Percentiles rank a stretch among this genome's conserved stretches.
These are phyloP conservation scores for Ichneumoninae sp. DNA, from an alignment of 2,888 invertebrate species.

Conservation along the genomic window DNA sequence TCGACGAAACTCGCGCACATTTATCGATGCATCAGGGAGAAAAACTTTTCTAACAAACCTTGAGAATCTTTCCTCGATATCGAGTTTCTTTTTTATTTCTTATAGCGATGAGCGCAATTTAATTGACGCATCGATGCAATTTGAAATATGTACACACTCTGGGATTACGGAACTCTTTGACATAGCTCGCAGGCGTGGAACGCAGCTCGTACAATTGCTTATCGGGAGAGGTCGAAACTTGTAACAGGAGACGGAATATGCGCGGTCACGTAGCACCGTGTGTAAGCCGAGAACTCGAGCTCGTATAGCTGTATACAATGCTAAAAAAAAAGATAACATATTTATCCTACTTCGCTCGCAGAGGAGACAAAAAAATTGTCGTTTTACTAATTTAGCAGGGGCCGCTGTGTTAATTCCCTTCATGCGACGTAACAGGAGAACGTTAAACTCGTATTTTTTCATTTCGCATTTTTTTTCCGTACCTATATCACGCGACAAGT, in stretches of 20 bases:
- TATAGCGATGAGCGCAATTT: not conserved
- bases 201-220: conserved; percentile 31
- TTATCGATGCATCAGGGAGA: not conserved
- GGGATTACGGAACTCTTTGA: conserved; percentile 24
- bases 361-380: conserved; percentile 20
- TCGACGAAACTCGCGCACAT: not conserved
- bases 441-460: not conserved
- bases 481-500: not conserved
- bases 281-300: conserved; percentile 26
- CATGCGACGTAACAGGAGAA: conserved; percentile 27
- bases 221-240: conserved; percentile 17
- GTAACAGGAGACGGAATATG: conserved; percentile 38
- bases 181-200: conserved; percentile 18
- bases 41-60: conserved; percentile 13
- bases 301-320: not conserved
- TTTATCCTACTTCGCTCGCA: conserved; percentile 21
- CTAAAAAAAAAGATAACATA: not conserved
- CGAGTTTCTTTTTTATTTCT: not conserved
- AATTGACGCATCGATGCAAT: not conserved
- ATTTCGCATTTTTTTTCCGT: conserved; percentile 2
- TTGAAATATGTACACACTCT: not conserved
- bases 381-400: conserved; percentile 23
- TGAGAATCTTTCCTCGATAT: not conserved
- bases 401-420: conserved; percentile 7
- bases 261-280: conserved; percentile 8